Evolutionary conservation across 23 tunicate genomes (phyloP), one percentile per base, ranked within the genome.

Genomic region (Ciona savignyi): DNA sequence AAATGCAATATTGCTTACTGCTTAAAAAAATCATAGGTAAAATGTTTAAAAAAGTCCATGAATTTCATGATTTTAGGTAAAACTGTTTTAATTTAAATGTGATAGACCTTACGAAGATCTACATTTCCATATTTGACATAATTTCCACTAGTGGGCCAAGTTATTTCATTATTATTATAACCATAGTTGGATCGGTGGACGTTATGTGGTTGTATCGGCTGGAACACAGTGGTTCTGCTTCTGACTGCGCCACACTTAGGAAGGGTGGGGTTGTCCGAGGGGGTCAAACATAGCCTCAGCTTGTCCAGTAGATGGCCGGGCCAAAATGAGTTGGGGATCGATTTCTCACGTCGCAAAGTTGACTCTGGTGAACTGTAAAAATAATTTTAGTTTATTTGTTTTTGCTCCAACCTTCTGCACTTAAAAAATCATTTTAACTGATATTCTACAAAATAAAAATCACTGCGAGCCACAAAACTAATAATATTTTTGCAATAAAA

Each of bases 311-410:
- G 42, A 22, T 73, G 85, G 23, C 87, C 87, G 2, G 87, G 87
- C 87, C 87, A 82, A 33, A 82, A 82, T 26, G 87, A 80, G 34
- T 82, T 82, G 1, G 87, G 80, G 60, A 75, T 27, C 1, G 80
- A 25, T 20, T 20, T 66, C 23, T 75, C 80, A 23, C 87, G 29
- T 22, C 34, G 51, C 1, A 69, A 20, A 1, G 34, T 34, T 31
- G 73, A 51, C 33, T 69, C 73, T 33, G 25, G 19, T 33, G 73
- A 31, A 33, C 73, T 69, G 73, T 15, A 69, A 69, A 27, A 27
- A 25, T 22, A 69, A 69, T 30, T 25, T 27, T 3, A 23, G 20
- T 49, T 49, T 49, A 49, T 49, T 11, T 49, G 61, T 49, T 49
- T 11, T 20, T 49, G 61, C 61, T 11, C 61, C 61, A 49, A 49